Base-by-base conservation (phyloP, 2,113 vertebrate species). In the Fulica atra region DNA sequence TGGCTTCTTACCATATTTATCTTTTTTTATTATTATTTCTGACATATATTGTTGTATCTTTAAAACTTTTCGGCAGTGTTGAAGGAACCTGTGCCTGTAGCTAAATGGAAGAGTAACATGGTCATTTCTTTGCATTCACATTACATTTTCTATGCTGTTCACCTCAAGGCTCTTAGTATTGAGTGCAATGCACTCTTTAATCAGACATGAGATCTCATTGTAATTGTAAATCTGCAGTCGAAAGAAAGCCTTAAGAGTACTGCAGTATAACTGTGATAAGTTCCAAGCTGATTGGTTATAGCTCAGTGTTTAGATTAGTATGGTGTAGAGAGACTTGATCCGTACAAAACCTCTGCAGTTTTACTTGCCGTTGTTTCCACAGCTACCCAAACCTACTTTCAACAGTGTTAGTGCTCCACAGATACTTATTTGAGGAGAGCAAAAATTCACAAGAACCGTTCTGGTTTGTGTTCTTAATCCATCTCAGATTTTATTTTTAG, bases 81-180 rank as follows among this genome's bases (percentile, higher is more conserved):
- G 80, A 81, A 88, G 53, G 54, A 92, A 60, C 29, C 74, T 28
- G 12, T 64, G 88, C 82, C 82, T 88, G 29, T 78, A 88, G 92
- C 88, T 96, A 97, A 79, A 92, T 83, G 71, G 56, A 93, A 89
- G 85, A 81, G 33, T 88, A 94, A 71, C 81, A 42, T n/a, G 56
- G 89, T 59, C 16, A 59, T 86, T 93, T 96, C 54, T 90, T 90
- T 86, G 60, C 64, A 71, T 93, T 78, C 76, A 44, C 60, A 88
- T 81, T 83, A 86, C 29, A 81, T 92, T 94, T 92, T 77, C 68
- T 61, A 3, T 40, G 74, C 60, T 86, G 33, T 56, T 90, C 59
- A 63, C 79, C 81, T 71, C 42, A 42, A 86, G 68, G 94, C 87
- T 89, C 38, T 83, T 42, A 68, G 51, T 64, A 94, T 68, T 82